These are phyloP conservation scores for Boleophthalmus pectinirostris DNA, from an alignment of 2,113 vertebrate species.

Conservation along the genomic window DNA sequence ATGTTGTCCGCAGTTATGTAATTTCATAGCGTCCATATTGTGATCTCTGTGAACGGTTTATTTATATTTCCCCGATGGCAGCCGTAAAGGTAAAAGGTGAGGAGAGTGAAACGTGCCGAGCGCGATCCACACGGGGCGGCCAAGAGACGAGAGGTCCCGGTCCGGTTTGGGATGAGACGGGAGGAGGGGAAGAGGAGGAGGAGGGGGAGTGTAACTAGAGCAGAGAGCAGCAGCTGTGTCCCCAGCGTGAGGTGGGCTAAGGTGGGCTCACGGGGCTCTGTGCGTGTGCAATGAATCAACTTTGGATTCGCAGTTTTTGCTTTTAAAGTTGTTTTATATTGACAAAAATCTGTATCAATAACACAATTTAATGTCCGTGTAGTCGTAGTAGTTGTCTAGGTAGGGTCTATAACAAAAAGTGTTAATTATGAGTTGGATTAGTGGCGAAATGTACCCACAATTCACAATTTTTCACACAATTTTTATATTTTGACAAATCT, in stretches of 20 bases:
- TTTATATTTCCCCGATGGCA: neutral
- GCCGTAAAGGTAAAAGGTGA: neutral
- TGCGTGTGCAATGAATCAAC: neutral
- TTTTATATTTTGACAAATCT: no score
- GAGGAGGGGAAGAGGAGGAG: slow-evolving; percentile 12
- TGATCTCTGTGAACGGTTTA: neutral
- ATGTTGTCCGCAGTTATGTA: no score
- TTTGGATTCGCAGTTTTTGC: no score
- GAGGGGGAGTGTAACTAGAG: slow-evolving; percentile 64
- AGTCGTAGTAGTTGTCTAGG: no score
- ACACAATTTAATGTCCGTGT: neutral
- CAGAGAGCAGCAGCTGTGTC: slow-evolving; percentile 61
- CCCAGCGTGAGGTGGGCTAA: neutral
- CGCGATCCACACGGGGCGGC: slow-evolving; percentile 5
- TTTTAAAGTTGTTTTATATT: no score
- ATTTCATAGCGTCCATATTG: neutral
- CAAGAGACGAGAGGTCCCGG: slow-evolving; percentile 27
- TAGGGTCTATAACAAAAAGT: no score
- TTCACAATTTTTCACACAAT: no score
- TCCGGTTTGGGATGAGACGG: slow-evolving; percentile 16
- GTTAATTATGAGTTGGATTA: no score
- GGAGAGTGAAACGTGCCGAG: neutral
- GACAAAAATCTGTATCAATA: no score
- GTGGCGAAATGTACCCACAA: no score
- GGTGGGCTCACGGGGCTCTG: neutral